These are phyloP conservation scores for Aviceda subcristata DNA, from an alignment of 2,113 vertebrate species.

Conservation along the genomic window DNA sequence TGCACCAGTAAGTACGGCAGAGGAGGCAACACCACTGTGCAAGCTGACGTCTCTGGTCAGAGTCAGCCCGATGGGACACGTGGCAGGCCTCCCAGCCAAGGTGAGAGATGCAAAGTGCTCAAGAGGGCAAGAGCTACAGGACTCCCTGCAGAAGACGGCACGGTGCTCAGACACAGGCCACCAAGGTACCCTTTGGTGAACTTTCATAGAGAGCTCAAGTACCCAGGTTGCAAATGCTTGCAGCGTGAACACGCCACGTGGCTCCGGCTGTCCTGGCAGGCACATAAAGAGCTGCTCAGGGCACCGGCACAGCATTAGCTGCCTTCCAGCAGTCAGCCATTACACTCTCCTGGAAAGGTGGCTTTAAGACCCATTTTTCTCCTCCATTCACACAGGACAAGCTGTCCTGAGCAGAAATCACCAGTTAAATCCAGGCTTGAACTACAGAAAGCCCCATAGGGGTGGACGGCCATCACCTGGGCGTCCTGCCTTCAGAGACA, in stretches of 20 bases:
- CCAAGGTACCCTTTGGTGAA: not conserved
- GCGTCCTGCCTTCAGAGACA: not conserved
- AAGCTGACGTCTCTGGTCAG: not conserved
- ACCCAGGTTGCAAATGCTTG: not conserved
- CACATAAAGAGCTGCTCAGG: not conserved
- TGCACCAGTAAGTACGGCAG: fast-evolving
- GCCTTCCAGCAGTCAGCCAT: not conserved
- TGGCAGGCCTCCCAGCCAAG: not conserved
- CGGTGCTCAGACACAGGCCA: fast-evolving
- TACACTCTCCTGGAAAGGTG: not conserved
- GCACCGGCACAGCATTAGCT: not conserved
- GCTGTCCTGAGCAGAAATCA: not conserved
- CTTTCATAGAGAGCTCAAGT: not conserved
- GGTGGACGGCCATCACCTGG: fast-evolving
- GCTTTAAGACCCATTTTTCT: not conserved
- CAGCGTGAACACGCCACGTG: fast-evolving
- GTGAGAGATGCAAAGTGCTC: not conserved
- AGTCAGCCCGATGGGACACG: fast-evolving
- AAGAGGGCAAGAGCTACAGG: not conserved
- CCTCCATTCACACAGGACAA: not conserved
- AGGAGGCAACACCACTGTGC: fast-evolving
- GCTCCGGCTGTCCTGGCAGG: fast-evolving
- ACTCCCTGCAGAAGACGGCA: no score
- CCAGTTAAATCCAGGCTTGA: not conserved
- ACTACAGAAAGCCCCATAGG: not conserved